phyloP scores from a whole-genome alignment of 1,140 invertebrate species.

The Drosophila melanogaster region Release_6_plus_ISO1_MT NT_033779.5:13480501-13481000 shows the following conservation, averaged over 20 bases:
- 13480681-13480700: constrained; percentile 38
- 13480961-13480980: constrained; percentile 1
- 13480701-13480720: constrained; percentile 62
- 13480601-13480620: constrained; percentile 55
- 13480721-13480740: constrained; percentile 57
- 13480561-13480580: constrained; percentile 71
- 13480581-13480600: constrained; percentile 72
- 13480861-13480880: constrained; percentile 50
- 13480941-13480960: constrained; percentile 3
- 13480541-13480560: constrained; percentile 73
- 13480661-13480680: constrained; percentile 17
- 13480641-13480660: constrained; percentile 62
- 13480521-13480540: constrained; percentile 58
- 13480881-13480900: constrained; percentile 15
- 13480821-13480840: constrained; percentile 19
- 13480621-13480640: constrained; percentile 69
- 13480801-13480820: constrained; percentile 38
- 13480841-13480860: constrained; percentile 24
- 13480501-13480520: constrained; percentile 26
- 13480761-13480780: constrained; percentile 54
- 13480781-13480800: constrained; percentile 16
- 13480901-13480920: constrained; percentile 35
- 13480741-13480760: constrained; percentile 45
- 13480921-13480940: constrained; percentile 54
- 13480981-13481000: constrained; percentile 18